These are phyloP conservation scores for Drosophila auraria DNA, from an alignment of 1,140 invertebrate genomes.

Conservation along the genomic window DNA sequence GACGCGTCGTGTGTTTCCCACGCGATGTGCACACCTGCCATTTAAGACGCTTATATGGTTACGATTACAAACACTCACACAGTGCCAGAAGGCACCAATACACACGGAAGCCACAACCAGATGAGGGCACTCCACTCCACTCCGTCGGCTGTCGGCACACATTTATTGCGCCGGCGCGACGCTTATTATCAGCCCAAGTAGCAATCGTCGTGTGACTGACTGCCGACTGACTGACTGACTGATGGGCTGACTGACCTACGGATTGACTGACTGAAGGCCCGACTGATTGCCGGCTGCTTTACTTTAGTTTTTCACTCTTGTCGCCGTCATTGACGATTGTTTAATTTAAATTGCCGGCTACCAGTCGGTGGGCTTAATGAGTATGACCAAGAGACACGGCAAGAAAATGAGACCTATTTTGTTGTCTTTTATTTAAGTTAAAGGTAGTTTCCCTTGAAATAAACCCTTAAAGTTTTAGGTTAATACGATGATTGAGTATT, in stretches of 20 bases:
- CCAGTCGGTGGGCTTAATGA: slow-evolving; percentile 58
- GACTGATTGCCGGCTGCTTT: slow-evolving; percentile 73
- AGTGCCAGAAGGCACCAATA: slow-evolving; percentile 26
- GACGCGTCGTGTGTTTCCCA: slow-evolving; percentile 85
- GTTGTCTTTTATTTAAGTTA: too few species aligned
- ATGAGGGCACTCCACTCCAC: slow-evolving; percentile 64
- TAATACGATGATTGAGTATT: background rate
- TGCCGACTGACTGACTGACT: slow-evolving; percentile 42
- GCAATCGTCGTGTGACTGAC: slow-evolving; percentile 68
- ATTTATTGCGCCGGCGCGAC: slow-evolving; percentile 82
- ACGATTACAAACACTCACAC: slow-evolving; percentile 74
- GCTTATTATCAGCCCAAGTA: slow-evolving; percentile 75
- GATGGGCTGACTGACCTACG: slow-evolving; percentile 24
- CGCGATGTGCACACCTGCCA: slow-evolving; percentile 85
- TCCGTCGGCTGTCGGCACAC: slow-evolving; percentile 59
- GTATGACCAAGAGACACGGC: slow-evolving; percentile 38
- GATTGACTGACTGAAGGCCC: slow-evolving; percentile 26
- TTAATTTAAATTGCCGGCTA: slow-evolving; percentile 61
- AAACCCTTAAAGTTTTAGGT: background rate
- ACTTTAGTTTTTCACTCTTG: slow-evolving; percentile 80
- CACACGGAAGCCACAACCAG: slow-evolving; percentile 52
- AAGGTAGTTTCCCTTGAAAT: too few species aligned
- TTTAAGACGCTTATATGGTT: slow-evolving; percentile 84
- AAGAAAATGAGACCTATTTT: slow-evolving; percentile 33
- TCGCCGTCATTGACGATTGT: slow-evolving; percentile 72